These are phyloP conservation scores for Pontoporia blainvillei DNA, from an alignment of 2,113 vertebrate genomes.

Conservation along the genomic window DNA sequence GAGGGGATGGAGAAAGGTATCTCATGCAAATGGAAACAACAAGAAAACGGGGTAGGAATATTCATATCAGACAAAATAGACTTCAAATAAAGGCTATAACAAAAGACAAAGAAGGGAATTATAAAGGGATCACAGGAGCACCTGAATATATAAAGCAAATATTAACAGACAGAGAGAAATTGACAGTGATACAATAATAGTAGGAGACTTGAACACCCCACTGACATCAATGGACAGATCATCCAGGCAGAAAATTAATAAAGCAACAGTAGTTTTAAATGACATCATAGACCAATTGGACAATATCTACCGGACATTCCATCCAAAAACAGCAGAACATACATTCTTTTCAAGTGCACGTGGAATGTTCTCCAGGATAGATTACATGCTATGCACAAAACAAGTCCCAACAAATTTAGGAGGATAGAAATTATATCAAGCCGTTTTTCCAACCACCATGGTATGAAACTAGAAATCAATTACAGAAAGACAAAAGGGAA, in stretches of 20 bases:
- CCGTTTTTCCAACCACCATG: neutral
- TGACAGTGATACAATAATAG: neutral
- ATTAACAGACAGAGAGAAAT: neutral
- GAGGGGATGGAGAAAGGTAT: neutral
- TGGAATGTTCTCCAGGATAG: neutral
- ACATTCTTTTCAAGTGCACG: neutral
- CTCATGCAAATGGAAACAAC: neutral
- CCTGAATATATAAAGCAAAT: neutral
- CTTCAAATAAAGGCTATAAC: neutral
- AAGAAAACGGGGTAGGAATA: neutral
- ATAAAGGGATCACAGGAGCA: neutral
- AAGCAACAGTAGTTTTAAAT: neutral
- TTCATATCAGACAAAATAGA: neutral
- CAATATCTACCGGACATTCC: neutral
- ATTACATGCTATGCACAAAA: neutral
- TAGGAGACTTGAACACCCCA: neutral
- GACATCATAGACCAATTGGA: neutral
- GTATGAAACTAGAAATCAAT: neutral
- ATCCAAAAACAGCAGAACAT: neutral
- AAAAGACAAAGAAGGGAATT: neutral
- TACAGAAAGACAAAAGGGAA: neutral
- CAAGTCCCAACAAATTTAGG: neutral
- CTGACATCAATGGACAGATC: neutral
- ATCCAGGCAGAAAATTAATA: neutral
- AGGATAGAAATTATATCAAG: neutral